Evolutionary conservation across 2,113 vertebrate species (phyloP).

Genomic region (Strigops habroptila): DNA sequence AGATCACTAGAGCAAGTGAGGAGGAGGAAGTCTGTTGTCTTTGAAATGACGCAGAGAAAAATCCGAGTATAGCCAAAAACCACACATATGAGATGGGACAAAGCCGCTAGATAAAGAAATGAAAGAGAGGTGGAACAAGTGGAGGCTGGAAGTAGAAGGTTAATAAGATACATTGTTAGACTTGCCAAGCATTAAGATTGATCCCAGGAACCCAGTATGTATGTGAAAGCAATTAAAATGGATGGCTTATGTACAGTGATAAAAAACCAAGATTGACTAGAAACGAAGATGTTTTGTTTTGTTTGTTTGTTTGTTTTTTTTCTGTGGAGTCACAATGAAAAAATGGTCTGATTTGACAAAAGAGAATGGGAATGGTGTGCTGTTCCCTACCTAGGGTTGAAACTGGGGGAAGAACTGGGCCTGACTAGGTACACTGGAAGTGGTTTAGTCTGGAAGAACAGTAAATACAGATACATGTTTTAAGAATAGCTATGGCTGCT

Average conservation of each 20-base stretch:
- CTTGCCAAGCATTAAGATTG: background rate
- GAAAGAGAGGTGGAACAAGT: background rate
- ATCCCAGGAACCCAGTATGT: background rate
- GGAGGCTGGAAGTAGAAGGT: background rate
- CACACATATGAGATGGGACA: background rate
- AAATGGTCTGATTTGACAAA: background rate
- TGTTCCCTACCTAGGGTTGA: background rate
- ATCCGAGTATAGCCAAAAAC: background rate
- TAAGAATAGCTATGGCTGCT: background rate
- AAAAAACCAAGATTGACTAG: background rate
- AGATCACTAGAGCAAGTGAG: background rate
- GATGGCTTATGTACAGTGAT: background rate
- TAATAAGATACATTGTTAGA: background rate
- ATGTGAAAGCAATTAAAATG: background rate
- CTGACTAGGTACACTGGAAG: background rate
- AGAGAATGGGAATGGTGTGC: background rate
- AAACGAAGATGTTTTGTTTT: background rate
- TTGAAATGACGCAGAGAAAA: background rate
- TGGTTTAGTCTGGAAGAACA: background rate
- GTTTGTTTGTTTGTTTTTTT: background rate
- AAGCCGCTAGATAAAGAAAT: background rate
- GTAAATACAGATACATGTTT: rapidly evolving
- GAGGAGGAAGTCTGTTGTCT: background rate
- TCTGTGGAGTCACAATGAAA: background rate
- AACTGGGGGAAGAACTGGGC: background rate